Conservation (phyloP, 2,888 invertebrate genomes). For the Pelosia muscerda region DNA sequence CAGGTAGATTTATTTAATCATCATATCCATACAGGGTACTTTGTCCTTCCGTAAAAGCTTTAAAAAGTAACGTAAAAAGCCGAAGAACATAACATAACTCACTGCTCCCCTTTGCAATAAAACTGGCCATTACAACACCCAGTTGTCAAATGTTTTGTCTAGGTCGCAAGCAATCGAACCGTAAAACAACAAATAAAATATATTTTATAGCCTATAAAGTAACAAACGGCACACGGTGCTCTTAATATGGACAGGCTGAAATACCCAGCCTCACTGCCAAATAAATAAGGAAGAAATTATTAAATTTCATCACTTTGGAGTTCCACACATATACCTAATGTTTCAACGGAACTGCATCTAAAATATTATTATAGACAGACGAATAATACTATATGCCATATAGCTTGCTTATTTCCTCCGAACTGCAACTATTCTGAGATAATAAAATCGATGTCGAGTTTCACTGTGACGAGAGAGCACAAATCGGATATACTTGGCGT, state of each 20-base stretch:
- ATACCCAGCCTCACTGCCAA: not conserved
- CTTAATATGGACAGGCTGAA: slow-evolving; percentile 3
- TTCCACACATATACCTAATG: too few relatives aligned
- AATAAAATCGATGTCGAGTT: not conserved
- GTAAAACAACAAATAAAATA: slow-evolving; percentile 26
- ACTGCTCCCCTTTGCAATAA: slow-evolving; percentile 23
- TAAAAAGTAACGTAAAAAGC: slow-evolving; percentile 11
- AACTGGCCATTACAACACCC: slow-evolving; percentile 27
- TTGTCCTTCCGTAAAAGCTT: slow-evolving; percentile 1
- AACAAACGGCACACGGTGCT: slow-evolving; percentile 5
- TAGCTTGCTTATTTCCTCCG: not conserved
- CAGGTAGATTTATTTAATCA: not conserved
- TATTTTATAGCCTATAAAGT: slow-evolving; percentile 20
- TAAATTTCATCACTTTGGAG: not conserved
- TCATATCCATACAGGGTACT: slow-evolving; percentile 8
- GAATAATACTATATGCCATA: too few relatives aligned
- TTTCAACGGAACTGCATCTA: too few relatives aligned
- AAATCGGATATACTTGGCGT: not conserved
- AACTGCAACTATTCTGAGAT: too few relatives aligned
- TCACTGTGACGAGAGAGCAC: not conserved
- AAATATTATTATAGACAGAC: too few relatives aligned
- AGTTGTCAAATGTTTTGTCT: slow-evolving; percentile 26
- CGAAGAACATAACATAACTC: slow-evolving; percentile 30
- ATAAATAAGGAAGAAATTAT: not conserved
- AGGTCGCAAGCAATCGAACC: slow-evolving; percentile 22